Base-by-base conservation (phyloP, 2,888 invertebrate species). In the Phengaris alcon region DNA sequence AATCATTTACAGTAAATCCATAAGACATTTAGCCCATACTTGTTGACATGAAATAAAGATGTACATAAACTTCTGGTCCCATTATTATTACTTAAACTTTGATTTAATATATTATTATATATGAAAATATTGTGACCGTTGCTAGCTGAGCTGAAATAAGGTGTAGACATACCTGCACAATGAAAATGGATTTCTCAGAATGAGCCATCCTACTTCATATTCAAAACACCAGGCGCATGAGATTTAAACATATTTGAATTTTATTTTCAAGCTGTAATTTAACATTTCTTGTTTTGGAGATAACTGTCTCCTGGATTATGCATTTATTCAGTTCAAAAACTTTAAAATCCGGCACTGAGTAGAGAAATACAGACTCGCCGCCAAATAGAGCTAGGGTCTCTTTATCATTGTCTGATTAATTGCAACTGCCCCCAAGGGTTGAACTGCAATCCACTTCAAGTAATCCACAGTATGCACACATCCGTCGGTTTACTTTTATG, bases 101-200 rank as follows among this genome's bases (percentile, higher is more conserved):
- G 35, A 35, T 35, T 35, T 35, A 68, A 68, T 7, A n/a, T 8
- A 68, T 8, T 46, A 35, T 10, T 6, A 3, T 44, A 48, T 9
- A 35, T 68, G 46, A 48, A 48, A 48, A 44, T 13, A 68, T 59
- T 48, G 0, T 59, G 22, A 22, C 57, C 13, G 3, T 59, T 8
- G n/a, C 22, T 59, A 5, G 48, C 15, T 15, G 44, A 68, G 68
- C 55, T 69, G 54, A 59, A 55, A 59, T 15, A 15, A 54, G 76
- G 77, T 77, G 52, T 3, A 52, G 52, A 90, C 90, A 86, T 79
- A 97, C 97, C 95, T 97, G 97, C 82, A 96, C 95, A 87, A 96
- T 96, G 90, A 95, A 95, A 86, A 96, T 94, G 88, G 95, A 95
- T 91, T 94, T 95, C 86, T 95, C 95, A 88, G 93, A 88, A 84